Evolutionary conservation across 2,888 invertebrate species (phyloP).

Genomic region (Nephrotoma appendiculata): DNA sequence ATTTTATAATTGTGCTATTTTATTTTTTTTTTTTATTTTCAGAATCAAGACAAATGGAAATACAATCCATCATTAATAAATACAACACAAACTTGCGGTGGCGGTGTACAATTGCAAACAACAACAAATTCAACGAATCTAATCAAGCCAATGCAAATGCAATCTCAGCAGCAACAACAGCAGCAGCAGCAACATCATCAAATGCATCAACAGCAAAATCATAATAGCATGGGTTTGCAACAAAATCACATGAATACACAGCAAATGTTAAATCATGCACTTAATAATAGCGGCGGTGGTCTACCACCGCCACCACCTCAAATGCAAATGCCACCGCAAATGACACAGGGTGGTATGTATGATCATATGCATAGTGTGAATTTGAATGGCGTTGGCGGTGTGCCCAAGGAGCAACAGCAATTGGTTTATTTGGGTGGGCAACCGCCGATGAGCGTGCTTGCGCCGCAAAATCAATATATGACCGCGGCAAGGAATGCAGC

Average conservation of each 20-base stretch:
- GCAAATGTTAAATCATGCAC: conserved; percentile 29
- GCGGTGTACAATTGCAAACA: conserved; percentile 28
- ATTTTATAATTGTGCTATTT: too few species aligned
- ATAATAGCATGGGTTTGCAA: conserved; percentile 14
- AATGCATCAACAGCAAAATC: conserved; percentile 37
- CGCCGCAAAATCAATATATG: conserved; percentile 31
- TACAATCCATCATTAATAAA: conserved; percentile 47
- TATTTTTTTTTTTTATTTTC: conserved; percentile 26
- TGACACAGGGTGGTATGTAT: conserved; percentile 28
- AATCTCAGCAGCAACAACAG: conserved; percentile 33
- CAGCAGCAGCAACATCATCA: conserved; percentile 33
- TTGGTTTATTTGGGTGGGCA: conserved; percentile 30
- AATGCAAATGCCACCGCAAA: conserved; percentile 26
- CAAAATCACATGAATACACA: conserved; percentile 26
- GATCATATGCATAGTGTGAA: conserved; percentile 28
- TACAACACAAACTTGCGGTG: conserved; percentile 35
- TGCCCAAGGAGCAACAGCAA: conserved; percentile 24
- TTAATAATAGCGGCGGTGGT: conserved; percentile 24
- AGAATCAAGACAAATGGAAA: conserved; percentile 82
- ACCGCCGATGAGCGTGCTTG: conserved; percentile 28
- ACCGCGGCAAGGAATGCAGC: conserved; percentile 30
- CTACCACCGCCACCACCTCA: conserved; percentile 21
- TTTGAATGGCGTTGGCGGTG: conserved; percentile 22
- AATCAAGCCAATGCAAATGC: conserved; percentile 29
- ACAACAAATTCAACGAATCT: conserved; percentile 10